These are phyloP conservation scores for Galaxea fascicularis DNA, from an alignment of 92 coral and sea anemone species.

Conservation along the genomic window DNA sequence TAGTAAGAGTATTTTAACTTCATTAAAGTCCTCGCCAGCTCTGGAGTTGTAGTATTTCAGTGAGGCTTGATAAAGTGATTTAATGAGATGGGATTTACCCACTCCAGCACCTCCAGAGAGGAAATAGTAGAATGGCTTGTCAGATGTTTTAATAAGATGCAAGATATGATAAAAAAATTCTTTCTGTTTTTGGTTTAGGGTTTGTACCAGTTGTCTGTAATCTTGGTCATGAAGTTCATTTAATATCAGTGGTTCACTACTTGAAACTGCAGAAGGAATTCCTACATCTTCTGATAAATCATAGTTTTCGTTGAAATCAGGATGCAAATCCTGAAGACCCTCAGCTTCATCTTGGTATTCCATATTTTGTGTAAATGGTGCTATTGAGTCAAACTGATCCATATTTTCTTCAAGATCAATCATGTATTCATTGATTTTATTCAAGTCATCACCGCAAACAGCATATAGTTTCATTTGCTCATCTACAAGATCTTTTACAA, in stretches of 20 bases:
- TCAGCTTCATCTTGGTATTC: constrained; percentile 67
- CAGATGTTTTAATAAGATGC: constrained; percentile 68
- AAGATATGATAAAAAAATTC: constrained; percentile 71
- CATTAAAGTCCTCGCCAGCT: constrained; percentile 56
- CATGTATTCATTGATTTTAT: constrained; percentile 52
- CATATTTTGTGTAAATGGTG: constrained; percentile 57
- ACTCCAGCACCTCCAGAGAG: constrained; percentile 73
- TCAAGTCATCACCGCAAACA: constrained; percentile 20
- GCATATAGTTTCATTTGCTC: constrained; percentile 55
- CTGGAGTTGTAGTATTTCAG: constrained; percentile 60
- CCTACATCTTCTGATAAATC: constrained; percentile 69
- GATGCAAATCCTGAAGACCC: constrained; percentile 68
- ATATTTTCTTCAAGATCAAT: constrained; percentile 34
- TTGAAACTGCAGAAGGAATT: constrained; percentile 56
- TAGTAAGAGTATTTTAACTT: constrained; percentile 48
- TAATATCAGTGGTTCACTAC: constrained; percentile 67
- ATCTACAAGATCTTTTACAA: too few relatives aligned
- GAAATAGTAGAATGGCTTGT: constrained; percentile 57
- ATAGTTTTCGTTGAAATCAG: constrained; percentile 68
- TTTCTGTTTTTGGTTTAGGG: constrained; percentile 62
- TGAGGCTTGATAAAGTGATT: constrained; percentile 71
- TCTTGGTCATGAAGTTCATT: constrained; percentile 77
- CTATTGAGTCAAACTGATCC: constrained; percentile 53
- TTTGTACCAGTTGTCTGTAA: constrained; percentile 67
- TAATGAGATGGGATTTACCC: constrained; percentile 69